Conservation (phyloP, 2,113 vertebrate genomes). For the Cyrtonyx montezumae region DNA sequence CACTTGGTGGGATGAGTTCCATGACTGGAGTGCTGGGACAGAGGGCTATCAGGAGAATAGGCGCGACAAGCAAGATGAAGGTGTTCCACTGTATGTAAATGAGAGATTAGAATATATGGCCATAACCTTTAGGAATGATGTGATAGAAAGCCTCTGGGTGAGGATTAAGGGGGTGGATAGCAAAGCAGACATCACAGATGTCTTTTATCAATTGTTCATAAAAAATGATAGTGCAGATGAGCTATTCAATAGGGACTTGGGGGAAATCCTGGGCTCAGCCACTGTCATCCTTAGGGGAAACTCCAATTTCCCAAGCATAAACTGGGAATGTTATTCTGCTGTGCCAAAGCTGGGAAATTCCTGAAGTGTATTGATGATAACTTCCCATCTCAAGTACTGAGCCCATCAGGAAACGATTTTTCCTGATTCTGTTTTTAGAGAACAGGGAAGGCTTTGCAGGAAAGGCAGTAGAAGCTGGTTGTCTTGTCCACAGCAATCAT, state of each 20-base stretch:
- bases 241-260: not conserved
- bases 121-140: not conserved
- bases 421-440: not conserved
- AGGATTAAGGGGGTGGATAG: not conserved
- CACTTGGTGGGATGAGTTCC: not conserved
- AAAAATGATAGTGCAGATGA: not conserved
- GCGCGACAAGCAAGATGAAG: not conserved
- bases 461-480: not conserved
- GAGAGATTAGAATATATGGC: not conserved
- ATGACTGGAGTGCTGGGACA: not conserved
- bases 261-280: not conserved
- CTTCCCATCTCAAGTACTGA: not conserved
- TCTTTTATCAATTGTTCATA: not conserved
- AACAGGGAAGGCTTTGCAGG: not conserved
- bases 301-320: not conserved
- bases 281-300: not conserved
- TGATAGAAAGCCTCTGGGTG: not conserved
- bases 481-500: not conserved
- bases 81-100: not conserved
- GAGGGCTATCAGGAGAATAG: not conserved
- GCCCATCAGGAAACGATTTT: not conserved
- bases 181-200: not conserved
- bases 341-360: not conserved
- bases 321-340: not conserved
- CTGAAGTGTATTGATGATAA: not conserved